These are phyloP conservation scores for Chaitophorus viminalis DNA, from an alignment of 2,888 invertebrate genomes.

Conservation along the genomic window DNA sequence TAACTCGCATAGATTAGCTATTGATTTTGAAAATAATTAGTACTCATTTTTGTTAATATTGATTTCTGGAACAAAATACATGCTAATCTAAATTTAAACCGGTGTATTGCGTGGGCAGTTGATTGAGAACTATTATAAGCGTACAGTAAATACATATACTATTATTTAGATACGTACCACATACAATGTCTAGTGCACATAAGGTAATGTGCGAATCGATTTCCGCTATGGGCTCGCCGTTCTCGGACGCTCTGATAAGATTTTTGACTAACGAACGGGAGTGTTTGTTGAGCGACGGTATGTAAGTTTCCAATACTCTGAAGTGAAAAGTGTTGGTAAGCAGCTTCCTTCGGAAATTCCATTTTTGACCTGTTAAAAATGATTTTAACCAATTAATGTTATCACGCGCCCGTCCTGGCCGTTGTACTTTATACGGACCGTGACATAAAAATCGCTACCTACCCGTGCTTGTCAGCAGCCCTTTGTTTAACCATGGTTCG, in stretches of 20 bases:
- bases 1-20: too few relatives aligned
- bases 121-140: too few relatives aligned
- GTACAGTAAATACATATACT: too few relatives aligned
- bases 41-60: too few relatives aligned
- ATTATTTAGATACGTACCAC: constrained; percentile 62
- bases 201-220: constrained; percentile 27
- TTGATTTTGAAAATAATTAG: too few relatives aligned
- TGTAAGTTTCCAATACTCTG: constrained; percentile 75
- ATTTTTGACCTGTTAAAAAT: constrained; percentile 68
- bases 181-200: constrained; percentile 63
- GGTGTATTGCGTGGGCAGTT: background rate
- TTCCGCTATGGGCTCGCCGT: background rate
- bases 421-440: too few relatives aligned
- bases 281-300: constrained; percentile 75
- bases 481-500: constrained; percentile 63
- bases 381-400: too few relatives aligned
- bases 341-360: constrained; percentile 74
- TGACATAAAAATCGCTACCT: background rate
- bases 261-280: constrained; percentile 70
- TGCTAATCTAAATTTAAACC: background rate
- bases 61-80: too few relatives aligned
- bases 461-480: constrained; percentile 64
- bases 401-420: too few relatives aligned
- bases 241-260: constrained; percentile 66
- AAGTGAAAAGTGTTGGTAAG: constrained; percentile 78